Evolutionary conservation across 2,113 vertebrate genomes (phyloP).

Genomic region (Etheostoma spectabile): DNA sequence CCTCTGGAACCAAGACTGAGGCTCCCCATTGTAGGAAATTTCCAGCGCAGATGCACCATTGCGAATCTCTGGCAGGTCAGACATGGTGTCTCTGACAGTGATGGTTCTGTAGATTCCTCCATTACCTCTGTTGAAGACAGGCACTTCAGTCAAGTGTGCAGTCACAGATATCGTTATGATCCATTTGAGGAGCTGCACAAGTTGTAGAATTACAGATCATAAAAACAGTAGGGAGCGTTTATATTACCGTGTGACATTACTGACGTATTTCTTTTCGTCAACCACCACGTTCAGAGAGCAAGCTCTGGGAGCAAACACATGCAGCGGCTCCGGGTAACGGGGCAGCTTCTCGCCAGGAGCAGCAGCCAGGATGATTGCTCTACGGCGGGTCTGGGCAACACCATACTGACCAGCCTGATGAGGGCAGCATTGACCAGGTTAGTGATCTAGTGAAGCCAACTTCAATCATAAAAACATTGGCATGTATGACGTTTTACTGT

Average conservation of each 20-base stretch:
- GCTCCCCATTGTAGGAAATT: conserved; percentile 96
- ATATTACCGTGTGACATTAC: conserved; percentile 92
- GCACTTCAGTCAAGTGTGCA: not conserved
- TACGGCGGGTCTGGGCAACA: conserved; percentile 92
- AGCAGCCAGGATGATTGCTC: conserved; percentile 93
- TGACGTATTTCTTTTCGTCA: conserved; percentile 94
- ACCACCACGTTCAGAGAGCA: conserved; percentile 94
- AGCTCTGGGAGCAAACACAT: conserved; percentile 94
- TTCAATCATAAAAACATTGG: not conserved
- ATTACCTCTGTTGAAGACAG: conserved; percentile 83
- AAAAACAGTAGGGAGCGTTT: not conserved
- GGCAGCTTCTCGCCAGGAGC: conserved; percentile 95
- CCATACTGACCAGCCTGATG: conserved; percentile 95
- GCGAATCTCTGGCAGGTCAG: conserved; percentile 94
- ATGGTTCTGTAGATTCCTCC: conserved; percentile 95
- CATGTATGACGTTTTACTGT: not conserved
- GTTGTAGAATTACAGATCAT: not conserved
- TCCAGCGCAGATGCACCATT: conserved; percentile 91
- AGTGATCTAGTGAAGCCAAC: not conserved
- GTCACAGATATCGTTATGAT: not conserved
- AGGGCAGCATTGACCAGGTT: not conserved
- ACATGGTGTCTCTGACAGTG: conserved; percentile 97
- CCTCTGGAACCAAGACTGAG: conserved; percentile 98
- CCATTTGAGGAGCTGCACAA: not conserved
- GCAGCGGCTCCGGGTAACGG: conserved; percentile 92